Base-by-base conservation (phyloP, 2,113 vertebrate species). In the Sylvia atricapilla region DNA sequence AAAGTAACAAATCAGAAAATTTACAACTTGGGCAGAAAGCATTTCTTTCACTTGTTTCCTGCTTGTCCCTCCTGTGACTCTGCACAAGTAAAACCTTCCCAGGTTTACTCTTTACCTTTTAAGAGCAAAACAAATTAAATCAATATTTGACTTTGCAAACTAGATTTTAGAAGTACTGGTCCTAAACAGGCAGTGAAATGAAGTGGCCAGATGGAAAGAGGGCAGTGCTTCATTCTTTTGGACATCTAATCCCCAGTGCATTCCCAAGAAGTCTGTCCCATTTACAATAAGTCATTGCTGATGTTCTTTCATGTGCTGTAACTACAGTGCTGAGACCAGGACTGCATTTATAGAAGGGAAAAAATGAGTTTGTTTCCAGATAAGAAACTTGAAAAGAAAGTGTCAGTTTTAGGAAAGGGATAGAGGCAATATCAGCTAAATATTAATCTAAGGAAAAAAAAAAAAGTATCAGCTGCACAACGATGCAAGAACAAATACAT, bases 151-250 rank as follows among this genome's bases (percentile, higher is more conserved):
- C 68, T 92, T 90, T 81, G 39, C 56, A 78, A 67, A 63, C 59
- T 35, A 72, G 39, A 70, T 59, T 92, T 89, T 68, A 72, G 56
- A 94, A 87, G 80, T 63, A 37, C 43, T 56, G 33, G 37, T 78
- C 69, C 89, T 80, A 55, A 56, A 67, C 0, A 90, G 52, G 77
- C 91, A 81, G 49, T 56, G 58, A 94, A 92, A 87, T 92, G 69
- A 89, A 96, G 59, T 92, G 69, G 84, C 52, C 80, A 96, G 89
- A 82, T 63, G 56, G 91, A 89, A 94, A 92, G 68, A 76, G 72
- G 70, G 69, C 9, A 74, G 52, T 21, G 64, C 69, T 78, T 84
- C 47, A 9, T 80, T 87, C 93, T 81, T 94, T 70, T 78, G 84
- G 94, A 92, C 73, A 84, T 94, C 49, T 78, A 74, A 33, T 84